A percentile compares a stretch with the other conserved stretches of the same genome.
These are phyloP conservation scores for Liasis olivaceus DNA, from an alignment of 2,797 vertebrate genomes.

Conservation along the genomic window DNA sequence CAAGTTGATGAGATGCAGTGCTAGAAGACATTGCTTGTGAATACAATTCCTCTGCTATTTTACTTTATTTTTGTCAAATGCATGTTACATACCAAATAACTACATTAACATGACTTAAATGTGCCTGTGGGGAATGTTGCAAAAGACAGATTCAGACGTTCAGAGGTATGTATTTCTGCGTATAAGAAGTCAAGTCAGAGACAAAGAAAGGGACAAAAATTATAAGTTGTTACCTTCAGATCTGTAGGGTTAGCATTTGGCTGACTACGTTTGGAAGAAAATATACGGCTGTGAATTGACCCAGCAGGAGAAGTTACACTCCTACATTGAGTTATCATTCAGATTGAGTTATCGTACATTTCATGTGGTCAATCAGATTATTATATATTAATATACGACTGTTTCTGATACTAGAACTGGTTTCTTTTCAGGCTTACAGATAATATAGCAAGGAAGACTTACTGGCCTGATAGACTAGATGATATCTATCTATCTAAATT, in stretches of 20 bases:
- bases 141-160: constrained; percentile 18
- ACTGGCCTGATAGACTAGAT: constrained; percentile 59
- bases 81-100: not conserved
- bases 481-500: constrained; percentile 63
- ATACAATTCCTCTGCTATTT: not conserved
- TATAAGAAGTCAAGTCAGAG: not conserved
- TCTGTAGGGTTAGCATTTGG: not conserved
- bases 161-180: not conserved
- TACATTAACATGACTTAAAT: constrained; percentile 31
- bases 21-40: not conserved
- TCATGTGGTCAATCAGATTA: constrained; percentile 33
- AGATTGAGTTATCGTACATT: constrained; percentile 33
- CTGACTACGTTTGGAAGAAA: not conserved
- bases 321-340: constrained; percentile 25
- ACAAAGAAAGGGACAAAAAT: not conserved
- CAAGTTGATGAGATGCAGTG: not conserved
- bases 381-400: constrained; percentile 24
- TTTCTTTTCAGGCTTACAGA: constrained; percentile 55
- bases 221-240: not conserved
- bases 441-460: constrained; percentile 65
- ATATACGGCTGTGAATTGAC: not conserved
- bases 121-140: not conserved
- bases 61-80: not conserved
- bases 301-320: not conserved
- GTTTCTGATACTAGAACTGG: constrained; percentile 42